Evolutionary conservation across 2,888 invertebrate species (phyloP).

Genomic region (Glyphotaelius pellucidus): DNA sequence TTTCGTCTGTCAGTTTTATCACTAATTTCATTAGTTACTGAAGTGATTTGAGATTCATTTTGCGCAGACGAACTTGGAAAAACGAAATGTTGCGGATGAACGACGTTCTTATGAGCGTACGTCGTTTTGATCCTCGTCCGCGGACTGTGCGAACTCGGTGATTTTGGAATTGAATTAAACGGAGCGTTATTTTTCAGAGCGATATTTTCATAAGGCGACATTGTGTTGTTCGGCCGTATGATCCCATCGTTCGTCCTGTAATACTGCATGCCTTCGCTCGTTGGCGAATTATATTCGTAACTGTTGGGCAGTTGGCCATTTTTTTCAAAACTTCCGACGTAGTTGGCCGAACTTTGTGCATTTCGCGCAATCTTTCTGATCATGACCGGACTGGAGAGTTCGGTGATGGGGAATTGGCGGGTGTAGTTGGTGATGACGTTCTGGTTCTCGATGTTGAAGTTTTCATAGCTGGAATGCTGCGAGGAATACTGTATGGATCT

Average conservation of each 20-base stretch:
- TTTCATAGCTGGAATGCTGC: conserved; percentile 69
- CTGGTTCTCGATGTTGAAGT: conserved; percentile 67
- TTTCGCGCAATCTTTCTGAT: conserved; percentile 70
- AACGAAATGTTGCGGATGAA: conserved; percentile 76
- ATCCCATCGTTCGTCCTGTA: conserved; percentile 63
- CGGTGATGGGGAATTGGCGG: conserved; percentile 68
- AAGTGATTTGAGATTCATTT: conserved; percentile 61
- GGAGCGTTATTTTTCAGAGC: conserved; percentile 69
- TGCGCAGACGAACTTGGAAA: conserved; percentile 74
- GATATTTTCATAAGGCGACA: conserved; percentile 81
- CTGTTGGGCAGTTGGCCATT: conserved; percentile 67
- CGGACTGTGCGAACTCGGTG: conserved; percentile 77
- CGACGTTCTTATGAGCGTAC: conserved; percentile 76
- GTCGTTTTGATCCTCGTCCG: conserved; percentile 80
- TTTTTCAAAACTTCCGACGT: conserved; percentile 58
- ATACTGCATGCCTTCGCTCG: conserved; percentile 69
- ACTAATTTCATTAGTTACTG: conserved; percentile 45
- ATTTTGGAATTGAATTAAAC: conserved; percentile 73
- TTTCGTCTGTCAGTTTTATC: conserved; percentile 37
- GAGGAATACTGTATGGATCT: conserved; percentile 68
- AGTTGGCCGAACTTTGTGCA: conserved; percentile 63
- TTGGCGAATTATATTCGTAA: conserved; percentile 58
- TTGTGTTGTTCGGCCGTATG: conserved; percentile 13
- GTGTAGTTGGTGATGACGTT: conserved; percentile 71
- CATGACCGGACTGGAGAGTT: conserved; percentile 74